phyloP scores from a whole-genome alignment of 2,797 vertebrate species.

The Prunella strophiata region DNA sequence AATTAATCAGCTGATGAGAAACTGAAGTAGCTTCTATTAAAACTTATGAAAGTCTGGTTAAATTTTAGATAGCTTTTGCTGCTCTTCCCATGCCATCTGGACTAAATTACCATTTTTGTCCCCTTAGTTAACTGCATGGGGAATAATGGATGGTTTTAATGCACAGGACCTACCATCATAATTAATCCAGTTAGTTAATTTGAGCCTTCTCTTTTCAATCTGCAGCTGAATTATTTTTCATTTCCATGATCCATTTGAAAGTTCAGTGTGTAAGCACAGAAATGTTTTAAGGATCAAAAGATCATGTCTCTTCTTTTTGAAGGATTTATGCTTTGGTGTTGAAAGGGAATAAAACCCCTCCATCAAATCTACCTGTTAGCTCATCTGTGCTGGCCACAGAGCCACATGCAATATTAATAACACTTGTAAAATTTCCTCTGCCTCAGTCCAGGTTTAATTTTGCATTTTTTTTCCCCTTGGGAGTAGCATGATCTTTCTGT shows the following conservation, averaged over 20 bases:
- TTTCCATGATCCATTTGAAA: background rate
- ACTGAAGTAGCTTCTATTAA: background rate
- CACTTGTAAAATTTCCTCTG: constrained; percentile 27
- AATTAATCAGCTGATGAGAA: background rate
- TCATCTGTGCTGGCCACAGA: background rate
- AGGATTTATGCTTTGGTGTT: background rate
- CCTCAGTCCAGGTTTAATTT: constrained; percentile 56
- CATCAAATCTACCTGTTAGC: background rate
- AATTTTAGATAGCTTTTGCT: background rate
- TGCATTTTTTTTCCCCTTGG: constrained; percentile 55
- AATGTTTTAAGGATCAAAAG: background rate
- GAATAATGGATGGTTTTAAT: background rate
- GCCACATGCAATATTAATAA: background rate
- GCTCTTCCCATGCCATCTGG: background rate
- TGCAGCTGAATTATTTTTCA: background rate
- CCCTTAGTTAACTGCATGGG: background rate
- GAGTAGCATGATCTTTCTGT: constrained; percentile 79
- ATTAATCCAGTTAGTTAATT: background rate
- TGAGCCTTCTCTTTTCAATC: background rate
- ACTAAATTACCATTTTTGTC: background rate
- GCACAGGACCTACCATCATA: background rate
- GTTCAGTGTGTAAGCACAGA: background rate
- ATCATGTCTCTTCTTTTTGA: background rate
- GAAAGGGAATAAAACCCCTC: background rate
- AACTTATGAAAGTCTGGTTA: background rate